Conservation (phyloP, 1,140 invertebrate species). For the Propsilocerus akamusi region DNA sequence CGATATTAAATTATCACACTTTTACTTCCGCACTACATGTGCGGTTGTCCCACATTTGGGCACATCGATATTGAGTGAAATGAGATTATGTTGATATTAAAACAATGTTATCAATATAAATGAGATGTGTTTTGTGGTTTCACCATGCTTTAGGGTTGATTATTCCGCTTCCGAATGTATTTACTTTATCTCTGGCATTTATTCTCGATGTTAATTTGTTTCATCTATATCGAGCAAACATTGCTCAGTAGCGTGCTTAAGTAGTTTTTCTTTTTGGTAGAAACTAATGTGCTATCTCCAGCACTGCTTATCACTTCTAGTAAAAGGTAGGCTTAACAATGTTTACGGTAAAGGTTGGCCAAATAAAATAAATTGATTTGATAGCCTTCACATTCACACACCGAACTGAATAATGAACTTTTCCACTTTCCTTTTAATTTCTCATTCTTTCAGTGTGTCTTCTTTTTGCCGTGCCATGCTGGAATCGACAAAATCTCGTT, state of each 20-base stretch:
- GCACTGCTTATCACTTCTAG: neutral
- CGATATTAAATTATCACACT: neutral
- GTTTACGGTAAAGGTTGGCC: neutral
- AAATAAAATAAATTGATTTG: constrained; percentile 4
- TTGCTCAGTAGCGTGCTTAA: no score
- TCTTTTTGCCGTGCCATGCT: neutral
- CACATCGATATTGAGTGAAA: no score
- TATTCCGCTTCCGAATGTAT: neutral
- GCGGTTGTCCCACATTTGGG: no score
- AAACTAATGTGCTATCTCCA: neutral
- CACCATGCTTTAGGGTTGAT: neutral
- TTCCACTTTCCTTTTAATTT: neutral
- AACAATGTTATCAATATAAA: constrained; percentile 4
- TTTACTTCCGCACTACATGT: no score
- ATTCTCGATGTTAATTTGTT: neutral
- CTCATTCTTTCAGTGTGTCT: neutral
- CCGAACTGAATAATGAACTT: no score
- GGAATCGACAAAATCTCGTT: neutral
- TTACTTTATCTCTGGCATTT: neutral
- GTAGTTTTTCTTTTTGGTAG: neutral
- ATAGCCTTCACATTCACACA: neutral
- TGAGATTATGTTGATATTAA: constrained; percentile 4
- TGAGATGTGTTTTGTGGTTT: constrained; percentile 1
- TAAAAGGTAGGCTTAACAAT: neutral
- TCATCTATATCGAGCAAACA: no score